A percentile compares a stretch with the other conserved stretches of the same genome.
These are phyloP conservation scores for Jordanella pulchra DNA, from an alignment of 2,797 vertebrate genomes.

Conservation along the genomic window DNA sequence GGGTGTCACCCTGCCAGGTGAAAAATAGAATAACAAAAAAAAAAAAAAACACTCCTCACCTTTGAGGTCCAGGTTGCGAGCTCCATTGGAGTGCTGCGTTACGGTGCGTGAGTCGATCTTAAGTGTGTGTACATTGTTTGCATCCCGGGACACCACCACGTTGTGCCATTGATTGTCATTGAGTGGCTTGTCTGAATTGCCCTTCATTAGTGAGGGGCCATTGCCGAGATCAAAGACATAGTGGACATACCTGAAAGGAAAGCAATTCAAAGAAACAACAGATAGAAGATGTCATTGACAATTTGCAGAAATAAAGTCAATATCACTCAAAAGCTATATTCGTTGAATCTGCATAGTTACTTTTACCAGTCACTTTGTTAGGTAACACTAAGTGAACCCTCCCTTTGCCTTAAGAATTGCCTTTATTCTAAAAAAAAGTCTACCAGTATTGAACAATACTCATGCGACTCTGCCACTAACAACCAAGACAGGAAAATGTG, in stretches of 20 bases:
- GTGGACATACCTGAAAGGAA: constrained; percentile 85
- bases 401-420: not conserved
- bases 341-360: not conserved
- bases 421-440: not conserved
- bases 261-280: not conserved
- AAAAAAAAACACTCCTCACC: constrained; percentile 70
- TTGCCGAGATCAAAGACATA: constrained; percentile 95
- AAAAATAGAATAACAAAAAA: too few relatives aligned
- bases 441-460: too few relatives aligned
- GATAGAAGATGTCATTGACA: too few relatives aligned
- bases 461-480: too few relatives aligned
- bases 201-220: constrained; percentile 94
- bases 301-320: not conserved
- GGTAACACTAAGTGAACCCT: not conserved
- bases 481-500: too few relatives aligned
- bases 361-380: not conserved
- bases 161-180: constrained; percentile 98
- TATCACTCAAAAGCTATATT: not conserved
- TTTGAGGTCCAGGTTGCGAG: constrained; percentile 93
- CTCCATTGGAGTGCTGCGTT: constrained; percentile 94
- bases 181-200: constrained; percentile 92
- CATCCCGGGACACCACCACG: constrained; percentile 91
- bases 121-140: constrained; percentile 88
- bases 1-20: not conserved
- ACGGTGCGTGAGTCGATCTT: constrained; percentile 94